Evolutionary conservation across 2,888 invertebrate species (phyloP).

Genomic region (Antheraea assamensis): DNA sequence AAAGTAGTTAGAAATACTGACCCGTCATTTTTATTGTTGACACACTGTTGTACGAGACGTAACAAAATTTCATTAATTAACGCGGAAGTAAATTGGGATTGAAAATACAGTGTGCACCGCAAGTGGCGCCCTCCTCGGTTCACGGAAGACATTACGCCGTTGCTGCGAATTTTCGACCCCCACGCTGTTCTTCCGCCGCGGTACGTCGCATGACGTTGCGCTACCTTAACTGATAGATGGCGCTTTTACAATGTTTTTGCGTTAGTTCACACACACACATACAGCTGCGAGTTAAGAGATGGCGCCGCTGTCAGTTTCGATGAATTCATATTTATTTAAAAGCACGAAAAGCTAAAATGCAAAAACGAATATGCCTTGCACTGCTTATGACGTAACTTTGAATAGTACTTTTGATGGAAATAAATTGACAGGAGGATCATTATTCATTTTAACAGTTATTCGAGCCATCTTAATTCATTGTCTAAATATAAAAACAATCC

Average conservation of each 20-base stretch:
- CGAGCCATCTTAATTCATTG: conserved; percentile 8
- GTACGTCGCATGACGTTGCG: conserved; percentile 73
- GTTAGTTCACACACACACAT: conserved; percentile 46
- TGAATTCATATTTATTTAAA: not conserved
- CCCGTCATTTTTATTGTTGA: conserved; percentile 5
- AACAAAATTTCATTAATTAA: conserved; percentile 37
- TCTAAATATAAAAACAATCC: not conserved
- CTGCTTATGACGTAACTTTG: conserved; percentile 33
- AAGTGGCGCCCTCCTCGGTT: conserved; percentile 93
- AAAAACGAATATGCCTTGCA: conserved; percentile 35
- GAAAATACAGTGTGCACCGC: conserved; percentile 86
- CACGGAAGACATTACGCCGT: conserved; percentile 89
- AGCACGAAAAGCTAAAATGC: not conserved
- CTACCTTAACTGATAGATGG: conserved; percentile 62
- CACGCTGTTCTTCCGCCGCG: conserved; percentile 81
- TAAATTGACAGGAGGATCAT: conserved; percentile 4
- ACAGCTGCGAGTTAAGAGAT: conserved; percentile 53
- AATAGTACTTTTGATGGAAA: conserved; percentile 1
- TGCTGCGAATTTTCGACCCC: conserved; percentile 90
- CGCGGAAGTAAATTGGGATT: conserved; percentile 53
- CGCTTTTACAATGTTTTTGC: conserved; percentile 65
- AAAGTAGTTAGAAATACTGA: conserved; percentile 15
- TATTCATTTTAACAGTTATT: conserved; percentile 16
- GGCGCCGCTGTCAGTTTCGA: conserved; percentile 44
- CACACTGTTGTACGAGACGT: not conserved